Evolutionary conservation across 2,888 invertebrate genomes (phyloP), one percentile per base, ranked within the genome.

Genomic region (Campoplex nolae): DNA sequence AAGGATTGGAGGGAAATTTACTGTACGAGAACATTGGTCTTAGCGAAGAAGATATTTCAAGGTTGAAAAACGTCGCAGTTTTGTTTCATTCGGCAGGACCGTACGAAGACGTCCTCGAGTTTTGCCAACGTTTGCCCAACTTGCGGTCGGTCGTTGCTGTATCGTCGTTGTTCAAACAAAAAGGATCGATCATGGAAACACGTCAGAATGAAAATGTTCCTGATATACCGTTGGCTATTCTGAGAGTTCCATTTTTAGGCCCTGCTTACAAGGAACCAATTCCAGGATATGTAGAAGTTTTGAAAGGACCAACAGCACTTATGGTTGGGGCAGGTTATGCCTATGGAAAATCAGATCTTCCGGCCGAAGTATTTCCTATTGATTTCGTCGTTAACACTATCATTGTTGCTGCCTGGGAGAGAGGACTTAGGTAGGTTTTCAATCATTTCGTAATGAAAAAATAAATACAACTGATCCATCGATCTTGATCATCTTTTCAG

Each of bases 271-370:
- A 87, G 8, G 93, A 93, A 23, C 93, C 93, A 3, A 91, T 92
- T 86, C 93, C 93, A 0, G 93, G 93, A 7, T 92, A 90, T 81
- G 90, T 92, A 3, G 92, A 93, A 13, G 70, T 89, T 6, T 75
- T 93, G 18, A 90, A 89, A 83, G 93, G 91, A 13, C 83, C 92
- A 23, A 92, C 93, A 0, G 93, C 93, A 0, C 62, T 93, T 16
- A 92, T 93, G 89, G 87, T 91, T 16, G 92, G 93, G 0, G 92
- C 93, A 2, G 93, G 93, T 16, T 88, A 89, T 76, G 90, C 91
- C 42, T 80, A 88, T 3, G 93, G 93, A 28, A 84, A 90, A 1
- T 23, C 89, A 6, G 84, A 91, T 3, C 70, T 90, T 3, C 90
- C 89, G 0, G 93, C 91, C 16, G 90, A 93, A 88, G 85, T 93